A percentile compares a stretch with the other conserved stretches of the same genome.
Evolutionary conservation across 2,113 vertebrate species (phyloP).

Genomic region (Astur gentilis): DNA sequence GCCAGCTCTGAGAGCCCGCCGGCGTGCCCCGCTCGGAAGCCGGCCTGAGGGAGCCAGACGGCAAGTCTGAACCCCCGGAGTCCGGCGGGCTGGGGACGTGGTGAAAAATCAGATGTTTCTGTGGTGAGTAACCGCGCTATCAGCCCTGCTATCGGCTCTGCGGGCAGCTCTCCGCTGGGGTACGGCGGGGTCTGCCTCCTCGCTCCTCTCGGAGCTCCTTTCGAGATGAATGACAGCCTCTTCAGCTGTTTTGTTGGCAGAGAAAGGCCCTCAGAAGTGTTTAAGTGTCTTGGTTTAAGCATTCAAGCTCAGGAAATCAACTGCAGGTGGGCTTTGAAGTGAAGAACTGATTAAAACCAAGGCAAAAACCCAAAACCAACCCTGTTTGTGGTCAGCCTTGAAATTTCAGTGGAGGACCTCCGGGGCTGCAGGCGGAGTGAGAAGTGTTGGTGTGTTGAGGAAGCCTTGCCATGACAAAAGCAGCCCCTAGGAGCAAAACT

Average conservation of each 20-base stretch:
- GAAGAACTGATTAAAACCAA: not conserved
- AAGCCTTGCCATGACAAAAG: not conserved
- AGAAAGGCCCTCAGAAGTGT: not conserved
- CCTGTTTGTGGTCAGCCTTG: not conserved
- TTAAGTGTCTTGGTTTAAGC: not conserved
- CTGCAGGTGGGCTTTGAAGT: not conserved
- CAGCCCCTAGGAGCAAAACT: not conserved
- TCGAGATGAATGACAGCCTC: not conserved
- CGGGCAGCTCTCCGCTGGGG: not conserved
- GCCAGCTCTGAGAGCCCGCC: too few relatives aligned
- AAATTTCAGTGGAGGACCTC: not conserved
- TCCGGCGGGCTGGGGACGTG: not conserved
- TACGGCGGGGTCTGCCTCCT: not conserved
- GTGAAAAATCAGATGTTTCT: not conserved
- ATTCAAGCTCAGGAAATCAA: not conserved
- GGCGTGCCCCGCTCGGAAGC: not conserved
- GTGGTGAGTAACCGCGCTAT: not conserved
- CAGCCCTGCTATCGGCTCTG: not conserved
- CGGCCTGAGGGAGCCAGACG: not conserved
- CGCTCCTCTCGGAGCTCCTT: not conserved
- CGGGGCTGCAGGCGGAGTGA: not conserved
- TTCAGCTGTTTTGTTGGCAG: not conserved
- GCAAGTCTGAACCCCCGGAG: accelerated
- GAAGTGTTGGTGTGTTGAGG: not conserved
- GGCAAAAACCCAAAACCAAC: not conserved